Evolutionary conservation across 2,797 vertebrate genomes (phyloP).

Genomic region (Enteromius paludinosus): DNA sequence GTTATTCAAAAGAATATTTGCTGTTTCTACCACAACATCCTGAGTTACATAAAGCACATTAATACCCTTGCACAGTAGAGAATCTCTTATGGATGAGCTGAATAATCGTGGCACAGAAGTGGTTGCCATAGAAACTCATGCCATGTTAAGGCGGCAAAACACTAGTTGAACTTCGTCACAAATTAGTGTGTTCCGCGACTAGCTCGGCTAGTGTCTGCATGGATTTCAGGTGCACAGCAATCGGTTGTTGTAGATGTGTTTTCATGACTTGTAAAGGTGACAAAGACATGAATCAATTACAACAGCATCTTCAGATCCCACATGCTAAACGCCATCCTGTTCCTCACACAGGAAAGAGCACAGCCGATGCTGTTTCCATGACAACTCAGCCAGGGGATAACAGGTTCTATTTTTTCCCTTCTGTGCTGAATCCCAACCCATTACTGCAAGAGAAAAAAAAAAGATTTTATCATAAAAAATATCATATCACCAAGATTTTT

Average conservation of each 20-base stretch:
- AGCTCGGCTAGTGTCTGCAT: not conserved
- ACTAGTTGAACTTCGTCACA: constrained; percentile 55
- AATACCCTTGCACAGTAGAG: constrained; percentile 25
- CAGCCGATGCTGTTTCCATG: constrained; percentile 80
- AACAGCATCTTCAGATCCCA: constrained; percentile 47
- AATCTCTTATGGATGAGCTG: constrained; percentile 44
- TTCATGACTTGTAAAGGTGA: constrained; percentile 29
- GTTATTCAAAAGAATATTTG: constrained; percentile 2
- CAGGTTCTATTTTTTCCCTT: constrained; percentile 68
- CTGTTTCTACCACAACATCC: constrained; percentile 37
- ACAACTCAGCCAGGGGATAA: constrained; percentile 79
- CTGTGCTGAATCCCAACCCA: constrained; percentile 41
- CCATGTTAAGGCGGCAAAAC: constrained; percentile 40
- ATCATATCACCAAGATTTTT: too few species aligned
- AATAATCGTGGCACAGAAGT: constrained; percentile 42
- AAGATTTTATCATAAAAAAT: too few species aligned
- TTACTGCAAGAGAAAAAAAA: not conserved
- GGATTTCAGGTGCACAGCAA: constrained; percentile 10
- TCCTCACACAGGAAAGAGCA: constrained; percentile 65
- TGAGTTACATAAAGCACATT: constrained; percentile 40
- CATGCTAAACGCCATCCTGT: constrained; percentile 63
- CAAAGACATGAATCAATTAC: constrained; percentile 38
- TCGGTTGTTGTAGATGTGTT: constrained; percentile 19
- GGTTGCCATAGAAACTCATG: constrained; percentile 63
- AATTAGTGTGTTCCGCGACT: constrained; percentile 34